Evolutionary conservation across 2,113 vertebrate species (phyloP).

Genomic region (Marcusenius ussheri): DNA sequence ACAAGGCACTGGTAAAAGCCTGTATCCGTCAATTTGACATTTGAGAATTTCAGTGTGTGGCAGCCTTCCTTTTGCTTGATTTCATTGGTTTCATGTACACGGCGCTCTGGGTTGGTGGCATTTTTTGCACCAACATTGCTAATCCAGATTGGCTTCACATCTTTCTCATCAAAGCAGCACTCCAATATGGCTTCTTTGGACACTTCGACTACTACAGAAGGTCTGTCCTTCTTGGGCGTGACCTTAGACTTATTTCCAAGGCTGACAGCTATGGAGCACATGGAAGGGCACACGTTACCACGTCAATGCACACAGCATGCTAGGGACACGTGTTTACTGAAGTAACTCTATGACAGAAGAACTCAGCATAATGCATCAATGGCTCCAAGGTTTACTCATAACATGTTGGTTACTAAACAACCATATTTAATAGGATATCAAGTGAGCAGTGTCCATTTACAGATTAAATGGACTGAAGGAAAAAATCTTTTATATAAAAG

Average conservation of each 20-base stretch:
- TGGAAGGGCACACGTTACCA: not conserved
- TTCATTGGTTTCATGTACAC: rapidly evolving
- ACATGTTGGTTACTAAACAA: not conserved
- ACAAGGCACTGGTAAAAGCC: constrained; percentile 50
- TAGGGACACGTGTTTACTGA: not conserved
- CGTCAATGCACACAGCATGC: not conserved
- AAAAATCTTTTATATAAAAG: not conserved
- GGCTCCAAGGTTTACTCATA: not conserved
- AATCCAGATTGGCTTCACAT: rapidly evolving
- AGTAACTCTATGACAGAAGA: not conserved
- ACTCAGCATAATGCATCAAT: not conserved
- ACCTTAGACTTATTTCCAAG: not conserved
- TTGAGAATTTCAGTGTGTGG: not conserved
- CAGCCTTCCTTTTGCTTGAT: constrained; percentile 25
- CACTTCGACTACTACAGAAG: constrained; percentile 13
- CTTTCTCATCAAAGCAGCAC: constrained; percentile 31
- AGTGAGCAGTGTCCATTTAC: not conserved
- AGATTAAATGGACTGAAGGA: not conserved
- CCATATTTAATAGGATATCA: not conserved
- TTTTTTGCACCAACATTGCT: rapidly evolving
- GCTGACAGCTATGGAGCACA: constrained; percentile 35
- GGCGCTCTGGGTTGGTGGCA: rapidly evolving
- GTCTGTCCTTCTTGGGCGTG: constrained; percentile 26
- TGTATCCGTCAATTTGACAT: constrained; percentile 13
- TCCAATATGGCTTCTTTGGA: rapidly evolving